Conservation (phyloP, 2,113 vertebrate species). For the Erythrolamprus reginae region DNA sequence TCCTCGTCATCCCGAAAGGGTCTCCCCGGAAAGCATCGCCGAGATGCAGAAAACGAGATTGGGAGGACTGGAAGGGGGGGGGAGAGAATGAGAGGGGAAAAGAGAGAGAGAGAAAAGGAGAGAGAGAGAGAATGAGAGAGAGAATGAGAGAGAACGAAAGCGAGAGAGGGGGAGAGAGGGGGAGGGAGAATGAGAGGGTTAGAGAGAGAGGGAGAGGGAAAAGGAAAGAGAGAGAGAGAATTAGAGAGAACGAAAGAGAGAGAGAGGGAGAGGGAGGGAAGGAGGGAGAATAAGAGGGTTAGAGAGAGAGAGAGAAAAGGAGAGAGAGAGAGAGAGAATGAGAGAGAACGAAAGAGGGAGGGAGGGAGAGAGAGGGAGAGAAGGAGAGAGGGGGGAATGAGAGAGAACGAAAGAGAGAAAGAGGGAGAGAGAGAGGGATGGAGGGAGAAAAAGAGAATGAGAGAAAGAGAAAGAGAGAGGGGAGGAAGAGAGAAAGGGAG, state of each 20-base stretch:
- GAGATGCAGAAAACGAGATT: slow-evolving; percentile 65
- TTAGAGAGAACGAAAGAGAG: neutral
- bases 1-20: slow-evolving; percentile 64
- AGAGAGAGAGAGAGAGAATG: neutral
- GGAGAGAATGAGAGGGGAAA: neutral
- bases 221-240: neutral
- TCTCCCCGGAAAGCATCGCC: neutral
- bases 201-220: neutral
- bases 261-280: no score
- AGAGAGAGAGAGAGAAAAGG: neutral
- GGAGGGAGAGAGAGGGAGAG: no score
- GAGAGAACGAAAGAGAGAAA: neutral
- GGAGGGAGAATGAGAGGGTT: neutral
- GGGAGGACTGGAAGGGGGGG: slow-evolving; percentile 66
- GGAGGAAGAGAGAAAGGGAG: no score
- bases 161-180: neutral
- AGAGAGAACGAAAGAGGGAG: neutral
- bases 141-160: neutral
- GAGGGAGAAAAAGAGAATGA: neutral
- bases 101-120: neutral
- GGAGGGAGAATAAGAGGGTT: slow-evolving; percentile 32
- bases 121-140: neutral
- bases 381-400: no score
- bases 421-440: neutral
- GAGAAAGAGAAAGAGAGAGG: neutral